A percentile compares a stretch with the other conserved stretches of the same genome.
Conservation (phyloP, 2,113 vertebrate species). For the Rissa tridactyla region DNA sequence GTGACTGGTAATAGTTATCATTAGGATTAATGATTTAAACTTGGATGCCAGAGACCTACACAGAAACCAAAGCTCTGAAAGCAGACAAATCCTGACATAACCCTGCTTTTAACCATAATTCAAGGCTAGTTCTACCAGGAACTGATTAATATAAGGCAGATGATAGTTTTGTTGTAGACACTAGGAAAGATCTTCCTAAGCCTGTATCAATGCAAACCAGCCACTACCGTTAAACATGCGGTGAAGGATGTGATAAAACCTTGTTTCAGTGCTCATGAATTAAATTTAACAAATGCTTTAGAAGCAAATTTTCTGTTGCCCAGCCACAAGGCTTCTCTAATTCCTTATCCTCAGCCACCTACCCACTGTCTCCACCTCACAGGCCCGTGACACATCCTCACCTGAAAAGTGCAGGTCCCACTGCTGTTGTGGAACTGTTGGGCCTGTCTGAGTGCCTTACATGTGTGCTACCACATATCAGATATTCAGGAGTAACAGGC, state of each 20-base stretch:
- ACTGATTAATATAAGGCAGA: background rate
- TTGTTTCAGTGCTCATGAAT: background rate
- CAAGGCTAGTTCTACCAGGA: background rate
- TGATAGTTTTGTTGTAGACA: background rate
- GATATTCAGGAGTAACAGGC: background rate
- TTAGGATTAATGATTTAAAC: background rate
- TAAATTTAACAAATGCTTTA: background rate
- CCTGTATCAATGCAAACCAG: background rate
- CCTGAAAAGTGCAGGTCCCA: background rate
- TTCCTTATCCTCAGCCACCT: background rate
- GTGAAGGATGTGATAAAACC: background rate
- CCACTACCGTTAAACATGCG: background rate
- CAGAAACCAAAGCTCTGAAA: background rate
- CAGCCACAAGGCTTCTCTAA: background rate
- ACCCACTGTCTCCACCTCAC: background rate
- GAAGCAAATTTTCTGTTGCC: background rate
- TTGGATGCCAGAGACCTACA: background rate
- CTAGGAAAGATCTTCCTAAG: background rate
- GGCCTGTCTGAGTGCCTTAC: fast-evolving
- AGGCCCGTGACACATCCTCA: background rate
- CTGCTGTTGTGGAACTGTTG: background rate
- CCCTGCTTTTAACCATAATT: background rate
- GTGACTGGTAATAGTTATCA: background rate
- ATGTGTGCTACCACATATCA: fast-evolving
- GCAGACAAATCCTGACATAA: background rate